A percentile compares a stretch with the other conserved stretches of the same genome.
Conservation (phyloP, 2,888 invertebrate species). For the Colletes collaris region DNA sequence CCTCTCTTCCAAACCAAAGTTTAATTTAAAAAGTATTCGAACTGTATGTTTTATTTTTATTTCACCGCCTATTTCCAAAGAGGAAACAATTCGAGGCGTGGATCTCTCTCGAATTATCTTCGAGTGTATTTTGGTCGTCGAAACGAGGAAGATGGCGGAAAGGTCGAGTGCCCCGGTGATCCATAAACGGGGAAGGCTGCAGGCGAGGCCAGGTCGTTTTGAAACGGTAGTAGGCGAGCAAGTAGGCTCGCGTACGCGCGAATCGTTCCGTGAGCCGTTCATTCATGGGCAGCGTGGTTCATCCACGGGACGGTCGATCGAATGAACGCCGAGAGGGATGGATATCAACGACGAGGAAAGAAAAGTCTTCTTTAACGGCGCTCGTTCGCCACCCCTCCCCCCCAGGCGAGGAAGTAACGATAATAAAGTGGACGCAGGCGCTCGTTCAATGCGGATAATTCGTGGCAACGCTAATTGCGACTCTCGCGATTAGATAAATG, state of each 20-base stretch:
- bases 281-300: conserved; percentile 34
- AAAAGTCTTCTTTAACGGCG: conserved; percentile 37
- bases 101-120: too few relatives aligned
- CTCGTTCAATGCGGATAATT: conserved; percentile 31
- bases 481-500: conserved; percentile 16
- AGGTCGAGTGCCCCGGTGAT: too few relatives aligned
- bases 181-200: too few relatives aligned
- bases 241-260: conserved; percentile 12
- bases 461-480: conserved; percentile 25
- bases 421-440: conserved; percentile 41
- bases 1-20: too few relatives aligned
- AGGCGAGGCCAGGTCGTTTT: too few relatives aligned
- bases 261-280: conserved; percentile 28
- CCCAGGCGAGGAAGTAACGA: conserved; percentile 30
- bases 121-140: too few relatives aligned
- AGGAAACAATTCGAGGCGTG: too few relatives aligned
- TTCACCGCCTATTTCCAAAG: too few relatives aligned
- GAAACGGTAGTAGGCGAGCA: background rate
- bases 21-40: too few relatives aligned
- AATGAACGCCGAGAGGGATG: too few relatives aligned
- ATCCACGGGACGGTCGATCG: conserved; percentile 10
- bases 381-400: conserved; percentile 4
- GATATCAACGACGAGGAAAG: background rate
- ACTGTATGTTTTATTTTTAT: too few relatives aligned
- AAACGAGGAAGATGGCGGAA: too few relatives aligned